Conservation (phyloP, 1,140 invertebrate genomes). For the Notospermus geniculatus region DNA sequence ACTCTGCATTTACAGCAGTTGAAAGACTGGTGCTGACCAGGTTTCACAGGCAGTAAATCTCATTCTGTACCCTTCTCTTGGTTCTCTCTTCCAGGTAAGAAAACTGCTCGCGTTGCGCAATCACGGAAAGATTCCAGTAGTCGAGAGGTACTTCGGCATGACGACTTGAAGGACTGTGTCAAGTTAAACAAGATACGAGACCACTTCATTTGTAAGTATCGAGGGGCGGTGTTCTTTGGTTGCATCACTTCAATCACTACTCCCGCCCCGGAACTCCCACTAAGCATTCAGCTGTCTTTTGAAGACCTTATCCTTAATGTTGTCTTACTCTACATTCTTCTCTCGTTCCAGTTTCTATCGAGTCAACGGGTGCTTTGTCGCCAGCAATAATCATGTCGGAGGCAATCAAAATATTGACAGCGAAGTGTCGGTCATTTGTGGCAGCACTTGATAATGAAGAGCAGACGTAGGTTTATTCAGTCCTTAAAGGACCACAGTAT, state of each 20-base stretch:
- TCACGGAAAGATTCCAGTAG: constrained; percentile 88
- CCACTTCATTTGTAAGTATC: constrained; percentile 91
- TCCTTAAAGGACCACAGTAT: background rate
- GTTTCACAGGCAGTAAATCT: background rate
- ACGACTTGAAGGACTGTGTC: constrained; percentile 83
- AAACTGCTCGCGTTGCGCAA: constrained; percentile 75
- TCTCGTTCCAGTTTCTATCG: constrained; percentile 79
- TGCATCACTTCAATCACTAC: too few relatives aligned
- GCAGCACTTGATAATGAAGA: constrained; percentile 31
- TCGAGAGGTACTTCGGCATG: constrained; percentile 85
- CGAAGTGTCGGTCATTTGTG: constrained; percentile 78
- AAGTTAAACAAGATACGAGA: constrained; percentile 76
- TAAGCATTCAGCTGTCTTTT: background rate
- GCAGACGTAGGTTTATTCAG: background rate
- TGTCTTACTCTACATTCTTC: constrained; percentile 20
- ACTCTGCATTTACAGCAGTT: too few relatives aligned
- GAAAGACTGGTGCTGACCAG: too few relatives aligned
- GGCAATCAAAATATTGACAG: constrained; percentile 81
- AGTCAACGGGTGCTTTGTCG: constrained; percentile 83
- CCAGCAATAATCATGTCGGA: constrained; percentile 82
- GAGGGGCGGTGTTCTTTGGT: too few relatives aligned
- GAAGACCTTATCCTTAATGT: background rate
- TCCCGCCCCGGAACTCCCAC: too few relatives aligned
- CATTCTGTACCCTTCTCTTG: background rate
- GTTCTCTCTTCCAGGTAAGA: constrained; percentile 32